Evolutionary conservation across 2,888 invertebrate species (phyloP).

Genomic region (Spilosoma lubricipeda): DNA sequence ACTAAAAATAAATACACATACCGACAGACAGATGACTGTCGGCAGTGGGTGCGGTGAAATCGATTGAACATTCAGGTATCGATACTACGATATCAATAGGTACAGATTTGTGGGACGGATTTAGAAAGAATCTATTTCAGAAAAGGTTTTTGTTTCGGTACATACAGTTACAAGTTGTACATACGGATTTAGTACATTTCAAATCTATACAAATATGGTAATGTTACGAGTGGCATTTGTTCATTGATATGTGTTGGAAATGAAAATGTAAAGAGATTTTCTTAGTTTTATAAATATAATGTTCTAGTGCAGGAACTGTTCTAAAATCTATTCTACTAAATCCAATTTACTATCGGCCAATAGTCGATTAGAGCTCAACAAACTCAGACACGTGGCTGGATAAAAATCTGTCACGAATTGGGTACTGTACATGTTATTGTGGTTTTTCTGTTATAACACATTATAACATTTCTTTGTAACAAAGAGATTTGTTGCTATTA

Average conservation of each 20-base stretch:
- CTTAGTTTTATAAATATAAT: not conserved
- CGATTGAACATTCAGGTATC: conserved; percentile 31
- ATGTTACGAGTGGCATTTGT: not conserved
- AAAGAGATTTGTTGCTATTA: not conserved
- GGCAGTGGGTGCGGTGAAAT: conserved; percentile 42
- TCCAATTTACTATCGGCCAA: conserved; percentile 29
- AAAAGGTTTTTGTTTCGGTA: conserved; percentile 27
- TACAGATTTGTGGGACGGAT: conserved; percentile 34
- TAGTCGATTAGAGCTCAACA: conserved; percentile 11
- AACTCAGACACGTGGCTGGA: not conserved
- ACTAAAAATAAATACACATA: conserved; percentile 71
- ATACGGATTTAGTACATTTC: not conserved
- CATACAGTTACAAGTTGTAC: not conserved
- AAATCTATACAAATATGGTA: not conserved
- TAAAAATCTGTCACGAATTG: not conserved
- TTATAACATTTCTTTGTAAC: not conserved
- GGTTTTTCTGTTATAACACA: not conserved
- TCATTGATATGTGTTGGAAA: not conserved
- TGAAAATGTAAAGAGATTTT: not conserved
- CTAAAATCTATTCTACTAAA: conserved; percentile 51
- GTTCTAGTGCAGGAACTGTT: conserved; percentile 33
- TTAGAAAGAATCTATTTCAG: conserved; percentile 46
- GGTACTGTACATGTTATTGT: not conserved
- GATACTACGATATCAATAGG: conserved; percentile 36
- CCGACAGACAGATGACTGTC: conserved; percentile 43